A percentile compares a stretch with the other conserved stretches of the same genome.
Conservation (phyloP, 2,888 invertebrate species). For the Trachelus tabidus region DNA sequence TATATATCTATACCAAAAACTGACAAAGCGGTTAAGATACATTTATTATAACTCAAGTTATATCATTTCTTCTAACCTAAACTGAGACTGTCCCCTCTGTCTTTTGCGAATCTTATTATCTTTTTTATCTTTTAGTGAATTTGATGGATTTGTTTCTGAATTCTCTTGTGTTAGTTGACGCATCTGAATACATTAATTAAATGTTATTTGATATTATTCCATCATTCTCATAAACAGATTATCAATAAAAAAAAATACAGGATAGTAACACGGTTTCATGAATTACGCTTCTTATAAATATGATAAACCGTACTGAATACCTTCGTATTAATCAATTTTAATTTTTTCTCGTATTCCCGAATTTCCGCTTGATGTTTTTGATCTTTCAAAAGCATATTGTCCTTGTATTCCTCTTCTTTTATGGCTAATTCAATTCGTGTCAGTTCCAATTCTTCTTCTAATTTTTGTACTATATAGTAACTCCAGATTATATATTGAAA, state of each 20-base stretch:
- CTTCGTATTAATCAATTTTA: constrained; percentile 7
- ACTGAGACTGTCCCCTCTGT: neutral
- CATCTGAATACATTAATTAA: neutral
- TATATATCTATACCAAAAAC: neutral
- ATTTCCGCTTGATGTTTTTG: constrained; percentile 28
- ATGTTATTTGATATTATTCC: neutral
- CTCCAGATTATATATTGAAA: neutral
- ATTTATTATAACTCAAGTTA: neutral
- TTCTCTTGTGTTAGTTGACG: neutral
- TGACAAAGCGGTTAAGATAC: neutral
- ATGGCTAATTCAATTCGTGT: constrained; percentile 24
- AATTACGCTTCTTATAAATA: neutral
- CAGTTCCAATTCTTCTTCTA: constrained; percentile 32
- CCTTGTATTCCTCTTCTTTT: constrained; percentile 23
- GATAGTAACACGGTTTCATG: neutral
- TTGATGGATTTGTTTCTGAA: neutral
- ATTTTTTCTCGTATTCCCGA: constrained; percentile 21
- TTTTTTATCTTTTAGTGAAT: neutral
- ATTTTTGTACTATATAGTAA: constrained; percentile 23
- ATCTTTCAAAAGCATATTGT: constrained; percentile 26
- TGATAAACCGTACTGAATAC: constrained; percentile 2
- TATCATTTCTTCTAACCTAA: neutral
- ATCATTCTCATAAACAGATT: neutral
- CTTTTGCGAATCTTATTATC: neutral
- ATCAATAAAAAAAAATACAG: neutral